Base-by-base conservation (phyloP, 92 coral and sea anemone genomes). In the Nematostella vectensis region DNA sequence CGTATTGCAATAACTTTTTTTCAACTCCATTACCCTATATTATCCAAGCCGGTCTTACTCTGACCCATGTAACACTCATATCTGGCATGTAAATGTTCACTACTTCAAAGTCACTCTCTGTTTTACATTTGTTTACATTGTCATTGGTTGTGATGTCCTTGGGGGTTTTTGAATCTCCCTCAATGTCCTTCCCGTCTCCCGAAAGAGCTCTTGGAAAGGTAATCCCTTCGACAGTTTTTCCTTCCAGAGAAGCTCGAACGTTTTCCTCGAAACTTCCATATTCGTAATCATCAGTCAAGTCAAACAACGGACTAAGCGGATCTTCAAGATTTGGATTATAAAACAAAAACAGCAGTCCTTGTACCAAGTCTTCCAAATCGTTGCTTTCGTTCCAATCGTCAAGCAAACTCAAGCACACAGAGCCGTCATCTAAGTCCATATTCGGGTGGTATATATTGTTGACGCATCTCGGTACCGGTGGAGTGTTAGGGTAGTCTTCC, bases 391-490 rank as follows among this genome's bases (percentile, higher is more conserved):
- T 60, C 98, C 98, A 91, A 16, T 89, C 97, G 57, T 68, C 80
- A 52, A 91, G 72, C 69, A 91, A 65, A 81, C 77, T 91, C 53
- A 91, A 56, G 54, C 98, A 91, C 45, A 91, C 57, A 11, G 13
- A 26, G 19, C 23, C 63, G 2, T 47, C 74, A 24, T 36, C 31
- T 23, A 51, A 1, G 55, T 79, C 86, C 37, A 91, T 91, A 62
- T 91, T 91, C 18, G 98, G 98, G 47, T 91, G 98, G 59, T 73
- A 91, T 20, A 91, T 81, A 12, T 38, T 49, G 0, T 87, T 85
- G 11, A 19, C 48, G 20, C 94, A 91, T 0, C 17, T 59, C 2
- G 85, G 95, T 3, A 8, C 47, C 0, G 98, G 98, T 3, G 91
- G 62, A 1, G 49, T 33, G 12, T 39, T 1, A 8, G 98, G 98